Percentiles rank a stretch among this genome's conserved stretches.
These are phyloP conservation scores for Lates calcarifer DNA, from an alignment of 2,113 vertebrate species.

Conservation along the genomic window DNA sequence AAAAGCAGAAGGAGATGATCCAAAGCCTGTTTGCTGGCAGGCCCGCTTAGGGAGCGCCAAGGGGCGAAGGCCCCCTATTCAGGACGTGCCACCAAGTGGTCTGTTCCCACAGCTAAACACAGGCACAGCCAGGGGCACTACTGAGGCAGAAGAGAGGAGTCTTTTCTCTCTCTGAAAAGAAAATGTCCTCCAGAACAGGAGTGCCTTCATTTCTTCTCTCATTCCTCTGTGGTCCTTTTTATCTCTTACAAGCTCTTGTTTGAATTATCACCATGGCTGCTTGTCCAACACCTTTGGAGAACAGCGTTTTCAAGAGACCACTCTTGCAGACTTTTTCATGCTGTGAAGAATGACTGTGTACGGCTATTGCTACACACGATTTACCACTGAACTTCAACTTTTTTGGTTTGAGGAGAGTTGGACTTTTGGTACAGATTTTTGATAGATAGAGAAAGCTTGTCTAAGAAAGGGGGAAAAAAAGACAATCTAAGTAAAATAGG, in stretches of 20 bases:
- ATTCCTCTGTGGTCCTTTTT: conserved; percentile 32
- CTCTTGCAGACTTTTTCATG: conserved; percentile 48
- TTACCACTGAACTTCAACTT: not conserved
- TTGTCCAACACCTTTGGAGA: conserved; percentile 61
- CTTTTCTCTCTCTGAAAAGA: conserved; percentile 60
- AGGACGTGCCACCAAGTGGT: conserved; percentile 67
- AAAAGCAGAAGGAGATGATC: conserved; percentile 56
- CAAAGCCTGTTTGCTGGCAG: conserved; percentile 70
- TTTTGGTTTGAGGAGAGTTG: not conserved
- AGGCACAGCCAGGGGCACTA: conserved; percentile 60
- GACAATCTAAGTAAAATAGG: not conserved
- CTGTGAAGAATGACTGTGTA: not conserved
- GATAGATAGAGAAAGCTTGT: not conserved
- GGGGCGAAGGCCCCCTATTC: conserved; percentile 76
- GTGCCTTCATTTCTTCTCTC: conserved; percentile 30
- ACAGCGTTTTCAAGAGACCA: conserved; percentile 41
- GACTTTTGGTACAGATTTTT: not conserved
- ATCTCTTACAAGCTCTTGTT: conserved; percentile 43
- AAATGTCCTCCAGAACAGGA: conserved; percentile 55
- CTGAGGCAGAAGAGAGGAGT: conserved; percentile 41
- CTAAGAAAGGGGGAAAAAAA: not conserved
- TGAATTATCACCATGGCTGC: conserved; percentile 47
- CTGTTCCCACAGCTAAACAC: conserved; percentile 80
- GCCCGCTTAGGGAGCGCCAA: conserved; percentile 59
- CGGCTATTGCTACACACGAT: not conserved